These are phyloP conservation scores for Caenorhabditis remanei DNA, from an alignment of 1,140 invertebrate genomes.

Conservation along the genomic window DNA sequence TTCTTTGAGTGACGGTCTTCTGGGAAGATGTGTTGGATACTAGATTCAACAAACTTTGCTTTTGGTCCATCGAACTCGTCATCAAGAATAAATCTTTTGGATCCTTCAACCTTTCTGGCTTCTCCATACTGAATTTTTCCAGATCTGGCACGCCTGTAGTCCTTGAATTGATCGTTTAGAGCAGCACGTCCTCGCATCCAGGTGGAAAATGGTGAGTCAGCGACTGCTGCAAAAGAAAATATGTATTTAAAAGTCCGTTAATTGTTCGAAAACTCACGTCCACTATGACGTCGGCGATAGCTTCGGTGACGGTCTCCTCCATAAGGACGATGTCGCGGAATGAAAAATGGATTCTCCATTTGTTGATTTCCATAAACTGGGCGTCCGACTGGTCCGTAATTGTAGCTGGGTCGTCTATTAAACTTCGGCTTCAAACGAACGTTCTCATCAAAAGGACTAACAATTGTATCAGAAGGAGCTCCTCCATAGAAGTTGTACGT, in stretches of 20 bases:
- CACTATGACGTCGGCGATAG: neutral
- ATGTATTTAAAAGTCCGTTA: neutral
- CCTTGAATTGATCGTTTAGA: slow-evolving; percentile 31
- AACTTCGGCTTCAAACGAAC: slow-evolving; percentile 30
- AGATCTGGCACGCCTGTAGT: neutral
- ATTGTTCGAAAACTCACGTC: slow-evolving; percentile 18
- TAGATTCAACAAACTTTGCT: neutral
- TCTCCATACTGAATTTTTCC: slow-evolving; percentile 24
- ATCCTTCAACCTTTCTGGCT: neutral
- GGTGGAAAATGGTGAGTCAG: slow-evolving; percentile 26
- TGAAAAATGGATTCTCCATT: slow-evolving; percentile 23
- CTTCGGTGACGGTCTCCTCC: neutral
- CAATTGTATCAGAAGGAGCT: neutral
- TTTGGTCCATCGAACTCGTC: slow-evolving; percentile 22
- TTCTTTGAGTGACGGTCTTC: slow-evolving; percentile 24
- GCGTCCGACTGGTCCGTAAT: slow-evolving; percentile 2
- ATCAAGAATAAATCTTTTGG: slow-evolving; percentile 13
- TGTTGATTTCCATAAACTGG: neutral
- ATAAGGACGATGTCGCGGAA: slow-evolving; percentile 9
- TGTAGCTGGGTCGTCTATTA: neutral
- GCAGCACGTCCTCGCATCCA: neutral
- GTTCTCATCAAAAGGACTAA: slow-evolving; percentile 50
- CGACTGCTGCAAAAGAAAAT: neutral
- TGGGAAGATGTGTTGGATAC: slow-evolving; percentile 8
- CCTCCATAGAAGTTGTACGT: neutral